phyloP scores from a whole-genome alignment of 2,113 vertebrate species.

The Nannobrachium achirus region DNA sequence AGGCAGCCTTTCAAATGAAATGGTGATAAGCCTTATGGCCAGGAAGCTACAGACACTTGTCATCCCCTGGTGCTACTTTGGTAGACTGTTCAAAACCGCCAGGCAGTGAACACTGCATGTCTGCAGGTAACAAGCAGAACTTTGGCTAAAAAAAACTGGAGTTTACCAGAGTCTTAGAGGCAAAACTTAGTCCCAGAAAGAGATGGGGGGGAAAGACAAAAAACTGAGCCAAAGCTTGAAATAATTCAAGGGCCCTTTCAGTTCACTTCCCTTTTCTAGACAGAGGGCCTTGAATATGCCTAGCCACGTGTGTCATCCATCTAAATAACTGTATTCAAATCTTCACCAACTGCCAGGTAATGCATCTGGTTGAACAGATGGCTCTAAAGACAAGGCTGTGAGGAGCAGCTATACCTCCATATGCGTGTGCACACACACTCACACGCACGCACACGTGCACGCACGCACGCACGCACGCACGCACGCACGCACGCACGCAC shows the following conservation, averaged over 20 bases:
- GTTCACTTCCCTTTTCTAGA: constrained; percentile 2
- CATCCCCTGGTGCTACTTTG: no score
- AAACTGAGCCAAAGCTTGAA: not conserved
- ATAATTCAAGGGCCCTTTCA: not conserved
- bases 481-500: not conserved
- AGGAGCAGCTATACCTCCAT: not conserved
- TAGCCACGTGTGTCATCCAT: constrained; percentile 9
- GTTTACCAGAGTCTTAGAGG: no score
- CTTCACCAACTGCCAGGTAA: constrained; percentile 7
- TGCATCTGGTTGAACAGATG: constrained; percentile 38
- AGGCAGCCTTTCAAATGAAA: no score
- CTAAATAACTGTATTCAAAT: not conserved
- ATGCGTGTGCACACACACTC: not conserved
- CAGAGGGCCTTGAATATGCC: not conserved
- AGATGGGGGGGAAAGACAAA: not conserved
- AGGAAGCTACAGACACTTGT: no score
- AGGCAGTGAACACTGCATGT: no score
- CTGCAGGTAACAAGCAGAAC: no score
- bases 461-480: not conserved
- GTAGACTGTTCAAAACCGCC: no score
- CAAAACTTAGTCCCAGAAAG: not conserved
- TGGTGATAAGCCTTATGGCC: no score
- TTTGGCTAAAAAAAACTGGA: no score
- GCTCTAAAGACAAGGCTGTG: constrained; percentile 10
- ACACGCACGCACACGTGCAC: not conserved